These are phyloP conservation scores for Ricordea florida DNA, from an alignment of 92 coral and sea anemone species.

Conservation along the genomic window DNA sequence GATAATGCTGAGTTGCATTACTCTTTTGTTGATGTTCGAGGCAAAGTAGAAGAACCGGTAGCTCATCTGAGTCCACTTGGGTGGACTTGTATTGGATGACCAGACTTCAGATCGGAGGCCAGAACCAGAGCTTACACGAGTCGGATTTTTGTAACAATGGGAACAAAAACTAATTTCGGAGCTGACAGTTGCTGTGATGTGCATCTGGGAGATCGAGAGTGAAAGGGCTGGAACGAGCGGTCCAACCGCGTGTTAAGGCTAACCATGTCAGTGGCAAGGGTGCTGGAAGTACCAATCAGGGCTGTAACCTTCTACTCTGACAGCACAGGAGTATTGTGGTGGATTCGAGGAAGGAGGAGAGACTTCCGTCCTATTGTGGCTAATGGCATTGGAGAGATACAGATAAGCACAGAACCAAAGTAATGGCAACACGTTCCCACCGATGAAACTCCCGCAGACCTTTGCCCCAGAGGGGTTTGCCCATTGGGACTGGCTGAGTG, in stretches of 20 bases:
- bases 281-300: slow-evolving; percentile 32
- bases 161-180: background rate
- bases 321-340: slow-evolving; percentile 61
- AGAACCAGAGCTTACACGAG: slow-evolving; percentile 47
- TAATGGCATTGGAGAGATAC: slow-evolving; percentile 62
- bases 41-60: slow-evolving; percentile 36
- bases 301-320: slow-evolving; percentile 38
- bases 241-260: background rate
- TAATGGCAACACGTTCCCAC: slow-evolving; percentile 70
- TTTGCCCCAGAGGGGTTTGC: slow-evolving; percentile 36
- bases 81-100: slow-evolving; percentile 64
- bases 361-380: slow-evolving; percentile 63
- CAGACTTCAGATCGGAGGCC: slow-evolving; percentile 17
- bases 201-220: slow-evolving; percentile 69
- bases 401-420: slow-evolving; percentile 30
- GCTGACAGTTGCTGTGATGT: slow-evolving; percentile 11
- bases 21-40: slow-evolving; percentile 52
- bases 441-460: slow-evolving; percentile 57
- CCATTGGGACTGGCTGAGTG: slow-evolving; percentile 20
- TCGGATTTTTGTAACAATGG: slow-evolving; percentile 16
- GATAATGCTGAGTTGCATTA: slow-evolving; percentile 65
- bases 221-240: slow-evolving; percentile 12
- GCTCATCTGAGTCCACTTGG: slow-evolving; percentile 77
- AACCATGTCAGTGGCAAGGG: no score
- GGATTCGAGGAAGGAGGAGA: slow-evolving; percentile 50